Evolutionary conservation across 2,797 vertebrate species (phyloP).

Genomic region (Uromys caudimaculatus): DNA sequence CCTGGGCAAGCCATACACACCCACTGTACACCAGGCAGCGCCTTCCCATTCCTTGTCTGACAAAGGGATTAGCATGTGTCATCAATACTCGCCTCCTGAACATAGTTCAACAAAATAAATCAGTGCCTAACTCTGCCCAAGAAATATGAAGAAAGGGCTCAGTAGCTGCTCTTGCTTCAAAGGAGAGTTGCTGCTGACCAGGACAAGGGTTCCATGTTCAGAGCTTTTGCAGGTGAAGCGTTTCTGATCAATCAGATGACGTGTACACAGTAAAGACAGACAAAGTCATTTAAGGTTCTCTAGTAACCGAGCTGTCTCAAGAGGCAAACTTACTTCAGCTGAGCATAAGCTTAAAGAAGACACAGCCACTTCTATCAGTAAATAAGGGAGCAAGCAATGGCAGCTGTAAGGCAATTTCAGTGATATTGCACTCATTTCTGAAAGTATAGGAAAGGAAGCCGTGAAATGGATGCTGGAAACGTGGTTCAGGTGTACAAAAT

Average conservation of each 20-base stretch:
- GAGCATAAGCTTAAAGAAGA: background rate
- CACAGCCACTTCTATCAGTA: background rate
- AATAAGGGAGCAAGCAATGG: background rate
- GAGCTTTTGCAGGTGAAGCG: background rate
- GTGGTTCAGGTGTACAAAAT: too few species aligned
- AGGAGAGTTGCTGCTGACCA: background rate
- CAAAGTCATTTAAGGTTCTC: background rate
- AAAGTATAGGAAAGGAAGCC: too few species aligned
- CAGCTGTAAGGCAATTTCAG: background rate
- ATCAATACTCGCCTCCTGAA: too few species aligned
- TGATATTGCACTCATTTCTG: background rate
- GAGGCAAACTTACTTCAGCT: too few species aligned
- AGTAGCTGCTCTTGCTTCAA: background rate
- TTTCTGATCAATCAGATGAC: background rate
- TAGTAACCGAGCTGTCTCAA: background rate
- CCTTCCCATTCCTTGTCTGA: background rate
- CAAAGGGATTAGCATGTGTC: background rate
- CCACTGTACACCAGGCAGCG: background rate
- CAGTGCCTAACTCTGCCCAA: background rate
- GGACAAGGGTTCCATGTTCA: too few species aligned
- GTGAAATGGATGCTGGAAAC: background rate
- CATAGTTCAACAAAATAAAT: background rate
- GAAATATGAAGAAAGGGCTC: background rate
- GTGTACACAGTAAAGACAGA: background rate
- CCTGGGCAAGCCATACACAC: too few species aligned